phyloP scores from a whole-genome alignment of 2,888 invertebrate species.

The Autographa gamma region DNA sequence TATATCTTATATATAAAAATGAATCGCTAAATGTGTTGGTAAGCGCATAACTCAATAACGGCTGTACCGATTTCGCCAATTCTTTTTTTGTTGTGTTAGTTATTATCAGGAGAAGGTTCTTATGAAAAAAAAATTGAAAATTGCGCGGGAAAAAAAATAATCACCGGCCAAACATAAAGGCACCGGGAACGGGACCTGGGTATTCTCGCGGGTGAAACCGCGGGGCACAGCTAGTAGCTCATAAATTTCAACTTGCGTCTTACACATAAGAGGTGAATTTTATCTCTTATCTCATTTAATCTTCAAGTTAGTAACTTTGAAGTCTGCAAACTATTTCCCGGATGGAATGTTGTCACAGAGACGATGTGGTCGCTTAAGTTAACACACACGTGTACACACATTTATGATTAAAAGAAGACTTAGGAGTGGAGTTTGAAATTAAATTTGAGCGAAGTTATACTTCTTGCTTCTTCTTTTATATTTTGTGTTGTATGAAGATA shows the following conservation, averaged over 20 bases:
- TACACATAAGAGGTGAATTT: conserved; percentile 65
- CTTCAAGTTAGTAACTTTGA: conserved; percentile 66
- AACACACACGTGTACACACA: conserved; percentile 44
- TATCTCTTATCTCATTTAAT: conserved; percentile 74
- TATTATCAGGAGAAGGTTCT: too few species aligned
- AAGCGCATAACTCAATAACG: too few species aligned
- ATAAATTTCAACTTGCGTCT: conserved; percentile 35
- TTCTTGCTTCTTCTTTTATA: conserved; percentile 22
- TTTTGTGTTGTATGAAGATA: conserved; percentile 13
- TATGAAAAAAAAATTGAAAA: too few species aligned
- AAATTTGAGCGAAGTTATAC: conserved; percentile 30
- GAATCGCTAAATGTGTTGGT: too few species aligned
- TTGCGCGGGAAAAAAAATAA: too few species aligned
- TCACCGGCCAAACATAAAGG: too few species aligned
- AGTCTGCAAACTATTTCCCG: conserved; percentile 75
- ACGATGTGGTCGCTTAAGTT: conserved; percentile 59
- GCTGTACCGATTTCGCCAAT: too few species aligned
- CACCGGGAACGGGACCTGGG: too few species aligned
- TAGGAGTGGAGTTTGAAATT: conserved; percentile 30
- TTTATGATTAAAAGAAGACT: conserved; percentile 53
- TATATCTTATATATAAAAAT: too few species aligned
- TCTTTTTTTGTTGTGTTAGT: too few species aligned
- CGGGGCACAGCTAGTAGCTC: too few species aligned
- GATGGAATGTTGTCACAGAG: conserved; percentile 73
- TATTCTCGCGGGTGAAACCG: too few species aligned